Percentiles rank a stretch among this genome's conserved stretches.
Conservation (phyloP, 2,797 vertebrate genomes). For the Bovichtus variegatus region DNA sequence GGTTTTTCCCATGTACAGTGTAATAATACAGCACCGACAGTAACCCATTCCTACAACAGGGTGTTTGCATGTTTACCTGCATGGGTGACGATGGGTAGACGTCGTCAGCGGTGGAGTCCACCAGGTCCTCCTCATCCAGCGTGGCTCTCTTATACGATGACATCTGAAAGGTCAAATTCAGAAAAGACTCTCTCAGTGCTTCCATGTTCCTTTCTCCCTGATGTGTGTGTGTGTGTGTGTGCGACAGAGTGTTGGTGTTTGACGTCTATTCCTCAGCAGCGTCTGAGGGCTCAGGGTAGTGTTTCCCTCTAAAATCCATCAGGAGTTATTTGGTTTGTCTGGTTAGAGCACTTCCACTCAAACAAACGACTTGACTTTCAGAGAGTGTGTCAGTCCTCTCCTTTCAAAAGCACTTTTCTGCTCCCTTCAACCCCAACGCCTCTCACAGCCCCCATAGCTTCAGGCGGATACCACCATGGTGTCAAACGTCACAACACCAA, state of each 20-base stretch:
- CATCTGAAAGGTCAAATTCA: conserved; percentile 94
- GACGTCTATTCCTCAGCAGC: conserved; percentile 44
- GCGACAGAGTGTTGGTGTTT: conserved; percentile 26
- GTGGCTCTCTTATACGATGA: conserved; percentile 95
- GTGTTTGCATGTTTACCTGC: conserved; percentile 85
- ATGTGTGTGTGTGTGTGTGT: conserved; percentile 20
- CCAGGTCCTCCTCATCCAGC: conserved; percentile 94
- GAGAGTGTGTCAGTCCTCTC: conserved; percentile 31
- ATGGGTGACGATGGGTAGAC: conserved; percentile 89
- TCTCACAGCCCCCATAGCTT: conserved; percentile 53
- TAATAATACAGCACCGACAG: not conserved
- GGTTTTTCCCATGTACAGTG: not conserved
- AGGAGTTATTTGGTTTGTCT: conserved; percentile 50
- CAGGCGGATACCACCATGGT: conserved; percentile 33
- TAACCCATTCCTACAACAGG: not conserved
- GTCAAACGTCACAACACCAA: conserved; percentile 37
- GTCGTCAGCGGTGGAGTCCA: conserved; percentile 90
- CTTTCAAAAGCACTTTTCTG: conserved; percentile 43
- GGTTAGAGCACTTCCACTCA: conserved; percentile 32
- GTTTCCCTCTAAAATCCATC: conserved; percentile 68
- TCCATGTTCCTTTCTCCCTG: conserved; percentile 83
- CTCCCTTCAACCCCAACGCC: conserved; percentile 39
- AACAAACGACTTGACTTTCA: conserved; percentile 8
- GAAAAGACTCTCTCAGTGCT: conserved; percentile 87
- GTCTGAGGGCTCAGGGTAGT: conserved; percentile 44